Evolutionary conservation across 2,113 vertebrate species (phyloP).

Genomic region (Plestiodon gilberti): DNA sequence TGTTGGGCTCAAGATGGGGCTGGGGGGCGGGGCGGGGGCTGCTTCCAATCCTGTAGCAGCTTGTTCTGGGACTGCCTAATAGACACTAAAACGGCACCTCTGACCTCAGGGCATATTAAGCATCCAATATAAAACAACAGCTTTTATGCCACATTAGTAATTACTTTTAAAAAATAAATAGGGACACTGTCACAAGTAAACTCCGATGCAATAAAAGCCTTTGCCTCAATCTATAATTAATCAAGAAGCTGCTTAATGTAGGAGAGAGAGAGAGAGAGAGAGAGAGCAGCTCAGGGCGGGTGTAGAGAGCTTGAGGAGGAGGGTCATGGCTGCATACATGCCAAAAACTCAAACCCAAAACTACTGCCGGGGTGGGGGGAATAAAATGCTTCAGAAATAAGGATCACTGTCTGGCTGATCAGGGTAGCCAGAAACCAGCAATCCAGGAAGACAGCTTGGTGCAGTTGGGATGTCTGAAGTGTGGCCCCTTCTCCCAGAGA

Average conservation of each 20-base stretch:
- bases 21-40: too few relatives aligned
- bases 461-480: too few relatives aligned
- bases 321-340: not conserved
- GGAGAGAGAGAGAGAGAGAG: not conserved
- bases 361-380: not conserved
- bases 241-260: constrained; percentile 12
- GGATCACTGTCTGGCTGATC: not conserved
- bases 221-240: constrained; percentile 12
- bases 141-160: constrained; percentile 1
- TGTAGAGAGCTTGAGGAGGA: not conserved
- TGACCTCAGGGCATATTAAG: not conserved
- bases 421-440: not conserved
- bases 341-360: not conserved
- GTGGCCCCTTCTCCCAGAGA: not conserved
- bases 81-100: not conserved
- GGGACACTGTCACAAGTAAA: constrained; percentile 2
- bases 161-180: not conserved
- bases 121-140: not conserved
- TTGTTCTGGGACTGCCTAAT: not conserved
- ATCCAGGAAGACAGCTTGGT: not conserved
- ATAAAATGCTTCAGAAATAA: not conserved
- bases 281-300: not conserved
- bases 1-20: not conserved
- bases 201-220: constrained; percentile 3
- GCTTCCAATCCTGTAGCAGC: too few relatives aligned